These are phyloP conservation scores for Caerostris darwini DNA, from an alignment of 1,140 invertebrate species.

Conservation along the genomic window DNA sequence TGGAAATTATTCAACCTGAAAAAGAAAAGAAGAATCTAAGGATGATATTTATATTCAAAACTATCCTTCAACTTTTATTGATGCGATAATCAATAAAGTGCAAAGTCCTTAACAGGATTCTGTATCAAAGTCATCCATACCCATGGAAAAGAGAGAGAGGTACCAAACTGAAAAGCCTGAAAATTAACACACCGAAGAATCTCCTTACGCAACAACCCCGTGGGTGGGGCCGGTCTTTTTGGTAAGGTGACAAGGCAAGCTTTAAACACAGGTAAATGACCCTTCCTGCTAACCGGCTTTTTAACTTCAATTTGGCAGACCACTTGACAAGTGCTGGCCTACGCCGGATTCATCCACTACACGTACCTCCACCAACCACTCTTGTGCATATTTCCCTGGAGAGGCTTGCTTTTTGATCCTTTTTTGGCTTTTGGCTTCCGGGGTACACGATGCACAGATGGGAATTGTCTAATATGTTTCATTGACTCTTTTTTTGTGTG, in stretches of 20 bases:
- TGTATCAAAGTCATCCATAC: too few relatives aligned
- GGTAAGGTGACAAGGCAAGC: neutral
- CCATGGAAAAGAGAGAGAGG: too few relatives aligned
- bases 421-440: conserved; percentile 55
- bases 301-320: conserved; percentile 9
- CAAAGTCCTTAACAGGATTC: too few relatives aligned
- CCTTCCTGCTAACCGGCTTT: conserved; percentile 48
- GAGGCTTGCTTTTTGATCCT: neutral
- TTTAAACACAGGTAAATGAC: conserved; percentile 46
- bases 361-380: conserved; percentile 46
- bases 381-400: conserved; percentile 47
- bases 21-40: too few relatives aligned
- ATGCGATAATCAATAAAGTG: too few relatives aligned
- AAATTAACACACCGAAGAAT: neutral
- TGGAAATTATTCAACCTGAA: too few relatives aligned
- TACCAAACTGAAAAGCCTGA: neutral
- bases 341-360: neutral
- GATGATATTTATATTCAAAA: too few relatives aligned
- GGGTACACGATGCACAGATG: neutral
- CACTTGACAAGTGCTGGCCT: conserved; percentile 12
- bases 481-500: neutral
- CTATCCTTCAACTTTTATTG: too few relatives aligned
- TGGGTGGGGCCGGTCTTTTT: conserved; percentile 28
- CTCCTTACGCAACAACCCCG: neutral
- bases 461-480: conserved; percentile 36